phyloP scores from a whole-genome alignment of 1,140 invertebrate species.

The Acromyrmex charruanus region DNA sequence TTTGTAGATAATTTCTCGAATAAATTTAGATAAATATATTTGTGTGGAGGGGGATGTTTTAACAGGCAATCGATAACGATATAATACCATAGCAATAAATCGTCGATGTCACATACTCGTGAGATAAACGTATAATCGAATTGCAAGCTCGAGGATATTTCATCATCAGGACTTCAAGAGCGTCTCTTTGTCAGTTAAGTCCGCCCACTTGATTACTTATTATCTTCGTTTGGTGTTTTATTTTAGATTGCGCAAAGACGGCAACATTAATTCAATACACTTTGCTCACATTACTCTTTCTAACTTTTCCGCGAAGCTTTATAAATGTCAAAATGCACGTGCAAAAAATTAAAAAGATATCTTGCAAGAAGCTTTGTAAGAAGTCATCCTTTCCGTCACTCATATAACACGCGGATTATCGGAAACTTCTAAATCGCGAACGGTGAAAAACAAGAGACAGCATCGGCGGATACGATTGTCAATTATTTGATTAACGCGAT shows the following conservation, averaged over 20 bases:
- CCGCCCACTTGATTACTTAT: constrained; percentile 68
- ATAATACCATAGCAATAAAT: constrained; percentile 46
- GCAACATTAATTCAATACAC: neutral
- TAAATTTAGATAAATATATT: constrained; percentile 19
- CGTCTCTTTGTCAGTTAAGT: neutral
- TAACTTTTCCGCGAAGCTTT: neutral
- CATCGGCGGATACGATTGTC: no score
- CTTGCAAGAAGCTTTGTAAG: neutral
- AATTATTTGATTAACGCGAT: neutral
- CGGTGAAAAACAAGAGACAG: neutral
- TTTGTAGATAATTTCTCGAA: neutral
- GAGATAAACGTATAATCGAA: constrained; percentile 31
- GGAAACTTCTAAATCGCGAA: neutral
- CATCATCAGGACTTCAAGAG: neutral
- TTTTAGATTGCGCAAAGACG: neutral
- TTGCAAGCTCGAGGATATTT: constrained; percentile 8
- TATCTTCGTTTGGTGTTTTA: constrained; percentile 30
- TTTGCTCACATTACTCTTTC: neutral
- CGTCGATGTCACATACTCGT: constrained; percentile 30
- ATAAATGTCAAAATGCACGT: neutral
- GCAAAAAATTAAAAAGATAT: neutral
- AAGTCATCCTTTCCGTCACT: constrained; percentile 21
- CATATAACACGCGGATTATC: constrained; percentile 8
- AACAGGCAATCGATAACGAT: constrained; percentile 24
- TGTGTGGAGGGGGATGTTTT: neutral